Conservation (phyloP, 2,888 invertebrate genomes). For the Andrena minutula region DNA sequence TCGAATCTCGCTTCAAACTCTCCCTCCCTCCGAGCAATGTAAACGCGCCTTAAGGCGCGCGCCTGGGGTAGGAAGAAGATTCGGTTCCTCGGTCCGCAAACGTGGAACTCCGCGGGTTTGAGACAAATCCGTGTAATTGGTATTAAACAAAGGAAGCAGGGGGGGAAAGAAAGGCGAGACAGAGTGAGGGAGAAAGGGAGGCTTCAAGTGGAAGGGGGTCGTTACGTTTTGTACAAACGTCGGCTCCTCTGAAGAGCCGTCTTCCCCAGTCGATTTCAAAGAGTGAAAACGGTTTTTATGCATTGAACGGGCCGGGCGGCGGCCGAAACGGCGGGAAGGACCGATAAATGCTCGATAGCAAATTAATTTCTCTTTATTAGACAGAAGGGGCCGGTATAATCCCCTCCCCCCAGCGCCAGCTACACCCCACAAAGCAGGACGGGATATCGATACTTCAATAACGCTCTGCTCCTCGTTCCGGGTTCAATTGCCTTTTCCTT, state of each 20-base stretch:
- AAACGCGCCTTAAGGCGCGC: constrained; percentile 1
- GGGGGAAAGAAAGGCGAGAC: constrained; percentile 21
- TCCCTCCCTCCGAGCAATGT: too few species aligned
- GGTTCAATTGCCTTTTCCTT: constrained; percentile 45
- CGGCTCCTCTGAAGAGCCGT: constrained; percentile 29
- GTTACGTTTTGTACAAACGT: constrained; percentile 58
- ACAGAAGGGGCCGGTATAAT: neutral
- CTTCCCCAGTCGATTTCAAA: constrained; percentile 36
- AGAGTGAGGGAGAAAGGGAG: neutral
- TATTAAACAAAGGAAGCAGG: constrained; percentile 61
- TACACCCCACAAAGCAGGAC: constrained; percentile 5
- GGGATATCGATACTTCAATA: constrained; percentile 47
- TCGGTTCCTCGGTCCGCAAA: constrained; percentile 21
- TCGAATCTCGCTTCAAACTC: too few species aligned
- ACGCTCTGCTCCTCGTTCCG: constrained; percentile 9
- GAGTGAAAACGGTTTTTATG: constrained; percentile 25
- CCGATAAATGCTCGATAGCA: neutral
- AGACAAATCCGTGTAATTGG: constrained; percentile 70
- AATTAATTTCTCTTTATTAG: constrained; percentile 59
- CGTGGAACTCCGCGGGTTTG: constrained; percentile 39
- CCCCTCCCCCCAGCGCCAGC: neutral
- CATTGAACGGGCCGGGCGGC: constrained; percentile 7
- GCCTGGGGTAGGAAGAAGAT: constrained; percentile 8
- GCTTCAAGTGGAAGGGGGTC: constrained; percentile 5
- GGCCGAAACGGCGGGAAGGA: neutral